Conservation (phyloP, 2,113 vertebrate genomes). For the Bostrychus sinensis region DNA sequence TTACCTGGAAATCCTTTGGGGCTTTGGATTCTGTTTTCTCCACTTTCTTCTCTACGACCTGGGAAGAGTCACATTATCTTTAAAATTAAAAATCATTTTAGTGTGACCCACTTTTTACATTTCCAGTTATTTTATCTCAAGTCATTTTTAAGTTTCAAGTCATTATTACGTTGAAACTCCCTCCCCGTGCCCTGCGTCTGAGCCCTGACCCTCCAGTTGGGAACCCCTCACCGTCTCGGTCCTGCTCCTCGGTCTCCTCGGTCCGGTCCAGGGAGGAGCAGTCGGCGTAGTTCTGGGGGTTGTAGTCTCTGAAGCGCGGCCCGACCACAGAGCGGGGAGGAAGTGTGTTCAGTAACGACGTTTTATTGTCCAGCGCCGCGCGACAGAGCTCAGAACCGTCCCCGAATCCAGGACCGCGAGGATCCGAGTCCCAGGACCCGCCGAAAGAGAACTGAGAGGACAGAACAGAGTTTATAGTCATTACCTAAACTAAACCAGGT, state of each 20-base stretch:
- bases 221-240: slow-evolving; percentile 86
- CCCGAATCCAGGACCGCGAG: slow-evolving; percentile 62
- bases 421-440: slow-evolving; percentile 29
- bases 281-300: slow-evolving; percentile 90
- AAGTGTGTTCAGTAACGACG: slow-evolving; percentile 85
- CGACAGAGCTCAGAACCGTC: slow-evolving; percentile 82
- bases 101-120: too few relatives aligned
- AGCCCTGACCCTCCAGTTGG: too few relatives aligned
- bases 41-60: slow-evolving; percentile 72
- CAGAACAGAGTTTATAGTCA: background rate
- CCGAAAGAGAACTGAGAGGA: background rate
- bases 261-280: slow-evolving; percentile 83
- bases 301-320: slow-evolving; percentile 86
- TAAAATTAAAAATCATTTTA: background rate
- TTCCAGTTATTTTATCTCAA: too few relatives aligned
- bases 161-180: too few relatives aligned
- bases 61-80: background rate
- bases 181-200: too few relatives aligned
- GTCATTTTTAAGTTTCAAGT: too few relatives aligned
- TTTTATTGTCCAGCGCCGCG: slow-evolving; percentile 90
- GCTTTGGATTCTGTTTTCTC: slow-evolving; percentile 73
- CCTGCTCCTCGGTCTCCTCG: slow-evolving; percentile 85
- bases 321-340: slow-evolving; percentile 81
- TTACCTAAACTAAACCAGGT: background rate
- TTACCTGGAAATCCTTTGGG: slow-evolving; percentile 73